A percentile compares a stretch with the other conserved stretches of the same genome.
Conservation (phyloP, 2,888 invertebrate genomes). For the Scaptodrosophila latifasciaeformis region DNA sequence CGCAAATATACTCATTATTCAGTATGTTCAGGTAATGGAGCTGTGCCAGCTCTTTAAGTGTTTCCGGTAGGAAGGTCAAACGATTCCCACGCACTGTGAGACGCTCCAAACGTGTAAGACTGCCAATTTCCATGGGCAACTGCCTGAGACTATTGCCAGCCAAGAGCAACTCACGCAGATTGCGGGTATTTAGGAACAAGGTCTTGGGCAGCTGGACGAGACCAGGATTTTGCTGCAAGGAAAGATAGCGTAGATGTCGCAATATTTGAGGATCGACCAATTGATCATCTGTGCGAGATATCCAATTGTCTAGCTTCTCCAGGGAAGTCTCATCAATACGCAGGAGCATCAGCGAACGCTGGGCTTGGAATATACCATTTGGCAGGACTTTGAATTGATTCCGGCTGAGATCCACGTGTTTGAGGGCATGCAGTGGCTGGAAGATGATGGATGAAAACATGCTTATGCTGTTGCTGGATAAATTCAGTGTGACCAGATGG, state of each 20-base stretch:
- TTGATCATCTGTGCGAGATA: constrained; percentile 76
- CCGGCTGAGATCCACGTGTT: constrained; percentile 78
- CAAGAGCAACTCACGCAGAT: constrained; percentile 80
- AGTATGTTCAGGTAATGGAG: constrained; percentile 81
- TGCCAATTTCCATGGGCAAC: constrained; percentile 75
- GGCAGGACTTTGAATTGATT: constrained; percentile 78
- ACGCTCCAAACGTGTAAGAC: constrained; percentile 76
- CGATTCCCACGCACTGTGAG: constrained; percentile 84
- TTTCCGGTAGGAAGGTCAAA: constrained; percentile 82
- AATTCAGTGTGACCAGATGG: constrained; percentile 78
- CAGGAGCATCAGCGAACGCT: constrained; percentile 78
- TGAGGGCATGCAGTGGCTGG: constrained; percentile 76
- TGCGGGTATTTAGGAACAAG: constrained; percentile 79
- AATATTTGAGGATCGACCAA: constrained; percentile 73
- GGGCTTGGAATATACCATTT: constrained; percentile 80
- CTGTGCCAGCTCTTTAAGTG: constrained; percentile 80
- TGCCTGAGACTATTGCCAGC: constrained; percentile 81
- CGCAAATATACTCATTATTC: constrained; percentile 89
- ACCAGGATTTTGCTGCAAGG: constrained; percentile 79
- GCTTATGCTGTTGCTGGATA: constrained; percentile 78
- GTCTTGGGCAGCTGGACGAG: constrained; percentile 80
- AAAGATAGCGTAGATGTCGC: constrained; percentile 79
- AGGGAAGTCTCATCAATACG: constrained; percentile 82
- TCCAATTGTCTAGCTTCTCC: constrained; percentile 77
- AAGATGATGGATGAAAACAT: constrained; percentile 75